phyloP scores from a whole-genome alignment of 2,113 vertebrate genomes.

The Varanus komodoensis region DNA sequence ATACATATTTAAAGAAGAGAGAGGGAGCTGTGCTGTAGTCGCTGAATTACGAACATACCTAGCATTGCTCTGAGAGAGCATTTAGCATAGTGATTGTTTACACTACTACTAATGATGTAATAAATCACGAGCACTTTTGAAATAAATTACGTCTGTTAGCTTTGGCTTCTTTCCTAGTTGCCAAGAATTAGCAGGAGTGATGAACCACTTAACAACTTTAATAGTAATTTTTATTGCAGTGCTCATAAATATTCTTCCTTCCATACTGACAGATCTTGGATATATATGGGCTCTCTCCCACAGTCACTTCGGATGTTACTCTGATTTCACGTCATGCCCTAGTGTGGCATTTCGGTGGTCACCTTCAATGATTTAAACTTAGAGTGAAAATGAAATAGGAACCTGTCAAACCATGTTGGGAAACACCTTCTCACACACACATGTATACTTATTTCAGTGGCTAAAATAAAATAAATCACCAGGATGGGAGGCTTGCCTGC shows the following conservation, averaged over 20 bases:
- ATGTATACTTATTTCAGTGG: background rate
- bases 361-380: background rate
- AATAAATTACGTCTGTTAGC: constrained; percentile 64
- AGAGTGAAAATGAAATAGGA: background rate
- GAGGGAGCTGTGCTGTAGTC: constrained; percentile 25
- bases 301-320: background rate
- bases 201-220: constrained; percentile 61
- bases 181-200: constrained; percentile 50
- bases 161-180: constrained; percentile 67
- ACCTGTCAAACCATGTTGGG: background rate
- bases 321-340: background rate
- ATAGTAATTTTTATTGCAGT: background rate
- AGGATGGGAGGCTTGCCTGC: background rate
- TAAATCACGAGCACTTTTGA: constrained; percentile 55
- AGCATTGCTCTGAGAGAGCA: constrained; percentile 42
- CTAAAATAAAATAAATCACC: background rate
- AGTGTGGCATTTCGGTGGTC: background rate
- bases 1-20: constrained; percentile 31
- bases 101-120: constrained; percentile 52
- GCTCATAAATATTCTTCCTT: constrained; percentile 36
- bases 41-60: constrained; percentile 28
- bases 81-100: constrained; percentile 53
- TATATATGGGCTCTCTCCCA: background rate
- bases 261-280: constrained; percentile 2
- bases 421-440: background rate